These are phyloP conservation scores for Benthosema pterotum DNA, from an alignment of 2,797 vertebrate species.

Conservation along the genomic window DNA sequence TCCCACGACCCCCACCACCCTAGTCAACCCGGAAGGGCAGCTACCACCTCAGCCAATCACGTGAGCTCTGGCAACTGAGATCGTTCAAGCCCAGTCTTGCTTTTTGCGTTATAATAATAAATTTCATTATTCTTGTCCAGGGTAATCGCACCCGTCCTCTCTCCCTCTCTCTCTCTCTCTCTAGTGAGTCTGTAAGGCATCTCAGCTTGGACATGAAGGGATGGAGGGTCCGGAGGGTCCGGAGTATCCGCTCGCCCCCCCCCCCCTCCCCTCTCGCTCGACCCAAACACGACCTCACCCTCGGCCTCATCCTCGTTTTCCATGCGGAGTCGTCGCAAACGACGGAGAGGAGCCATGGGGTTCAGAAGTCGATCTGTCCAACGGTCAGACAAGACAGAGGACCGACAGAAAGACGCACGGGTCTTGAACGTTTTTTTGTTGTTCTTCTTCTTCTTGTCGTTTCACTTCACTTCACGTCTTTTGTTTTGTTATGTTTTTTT, in stretches of 20 bases:
- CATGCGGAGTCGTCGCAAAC: slow-evolving; percentile 44
- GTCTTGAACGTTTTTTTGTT: slow-evolving; percentile 39
- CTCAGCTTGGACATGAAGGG: slow-evolving; percentile 57
- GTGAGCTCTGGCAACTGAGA: slow-evolving; percentile 45
- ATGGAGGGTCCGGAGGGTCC: no score
- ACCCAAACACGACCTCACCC: slow-evolving; percentile 39
- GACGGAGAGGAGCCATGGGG: slow-evolving; percentile 46
- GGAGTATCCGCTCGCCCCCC: slow-evolving; percentile 40
- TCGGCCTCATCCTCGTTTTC: slow-evolving; percentile 41
- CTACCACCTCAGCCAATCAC: slow-evolving; percentile 19
- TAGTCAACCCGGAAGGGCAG: neutral
- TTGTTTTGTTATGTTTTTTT: neutral
- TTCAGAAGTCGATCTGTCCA: slow-evolving; percentile 39
- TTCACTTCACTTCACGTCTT: slow-evolving; percentile 5
- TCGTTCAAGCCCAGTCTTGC: slow-evolving; percentile 34
- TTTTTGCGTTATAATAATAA: no score
- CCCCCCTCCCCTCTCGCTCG: slow-evolving; percentile 24
- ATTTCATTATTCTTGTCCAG: slow-evolving; percentile 22
- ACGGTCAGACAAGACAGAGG: slow-evolving; percentile 16
- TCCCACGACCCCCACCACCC: no score
- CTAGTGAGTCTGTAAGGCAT: slow-evolving; percentile 75
- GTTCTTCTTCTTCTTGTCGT: neutral
- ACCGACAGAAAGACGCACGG: slow-evolving; percentile 38
- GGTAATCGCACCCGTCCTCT: slow-evolving; percentile 17
- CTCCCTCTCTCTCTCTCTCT: slow-evolving; percentile 27